Conservation (phyloP, 2,797 vertebrate genomes). For the Etheostoma perlongum region DNA sequence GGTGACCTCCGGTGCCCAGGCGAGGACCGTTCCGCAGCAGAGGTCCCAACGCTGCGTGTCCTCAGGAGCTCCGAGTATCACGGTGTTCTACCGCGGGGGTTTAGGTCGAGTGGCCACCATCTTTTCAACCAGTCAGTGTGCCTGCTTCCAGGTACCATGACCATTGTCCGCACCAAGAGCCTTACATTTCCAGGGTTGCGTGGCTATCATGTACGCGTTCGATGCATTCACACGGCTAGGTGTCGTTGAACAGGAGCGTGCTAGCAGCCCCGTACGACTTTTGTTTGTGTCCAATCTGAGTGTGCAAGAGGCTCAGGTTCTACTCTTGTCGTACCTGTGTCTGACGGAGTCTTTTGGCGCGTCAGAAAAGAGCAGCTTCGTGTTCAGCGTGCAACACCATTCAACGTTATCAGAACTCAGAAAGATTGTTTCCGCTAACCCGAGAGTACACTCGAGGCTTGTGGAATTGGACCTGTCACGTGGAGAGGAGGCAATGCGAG, state of each 20-base stretch:
- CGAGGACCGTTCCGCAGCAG: no score
- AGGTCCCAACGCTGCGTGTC: not conserved
- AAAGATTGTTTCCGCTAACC: not conserved
- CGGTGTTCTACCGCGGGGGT: not conserved
- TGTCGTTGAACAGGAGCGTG: accelerated
- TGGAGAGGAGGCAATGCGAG: not conserved
- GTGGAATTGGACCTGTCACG: not conserved
- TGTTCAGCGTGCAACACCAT: not conserved
- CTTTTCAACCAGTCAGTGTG: not conserved
- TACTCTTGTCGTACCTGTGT: conserved; percentile 16
- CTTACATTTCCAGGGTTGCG: not conserved
- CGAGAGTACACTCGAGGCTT: not conserved
- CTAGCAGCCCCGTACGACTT: not conserved
- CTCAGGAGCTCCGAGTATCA: not conserved
- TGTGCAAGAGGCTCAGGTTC: not conserved
- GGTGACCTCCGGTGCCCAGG: no score
- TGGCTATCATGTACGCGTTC: not conserved
- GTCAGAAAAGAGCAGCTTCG: not conserved
- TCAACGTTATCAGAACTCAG: not conserved
- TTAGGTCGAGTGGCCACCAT: not conserved
- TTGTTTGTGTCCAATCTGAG: not conserved
- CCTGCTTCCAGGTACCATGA: not conserved
- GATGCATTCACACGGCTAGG: not conserved
- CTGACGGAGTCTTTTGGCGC: not conserved
- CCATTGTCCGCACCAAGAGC: not conserved